Percentiles rank a stretch among this genome's conserved stretches.
Evolutionary conservation across 2,797 vertebrate species (phyloP).

Genomic region (Anguilla megastoma): DNA sequence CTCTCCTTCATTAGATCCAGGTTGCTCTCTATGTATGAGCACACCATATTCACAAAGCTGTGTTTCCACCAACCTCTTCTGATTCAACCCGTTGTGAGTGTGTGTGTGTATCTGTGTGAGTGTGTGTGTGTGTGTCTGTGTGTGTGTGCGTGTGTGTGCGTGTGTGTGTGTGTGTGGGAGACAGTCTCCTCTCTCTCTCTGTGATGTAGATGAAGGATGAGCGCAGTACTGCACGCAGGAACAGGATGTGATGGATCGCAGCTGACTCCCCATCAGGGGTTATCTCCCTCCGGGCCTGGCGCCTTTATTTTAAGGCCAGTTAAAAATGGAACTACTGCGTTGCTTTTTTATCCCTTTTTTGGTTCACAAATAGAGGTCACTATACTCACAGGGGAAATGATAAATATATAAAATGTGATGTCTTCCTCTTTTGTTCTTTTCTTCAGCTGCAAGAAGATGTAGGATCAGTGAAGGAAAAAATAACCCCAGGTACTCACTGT

Average conservation of each 20-base stretch:
- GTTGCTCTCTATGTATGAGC: background rate
- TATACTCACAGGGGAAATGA: conserved; percentile 11
- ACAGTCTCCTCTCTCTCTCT: background rate
- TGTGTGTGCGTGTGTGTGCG: background rate
- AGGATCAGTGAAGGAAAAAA: background rate
- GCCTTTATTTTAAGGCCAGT: conserved; percentile 37
- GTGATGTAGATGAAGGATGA: conserved; percentile 5
- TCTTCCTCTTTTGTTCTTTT: conserved; percentile 5
- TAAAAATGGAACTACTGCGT: conserved; percentile 31
- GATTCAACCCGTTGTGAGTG: background rate
- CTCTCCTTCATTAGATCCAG: background rate
- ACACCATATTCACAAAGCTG: background rate
- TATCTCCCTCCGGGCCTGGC: conserved; percentile 26
- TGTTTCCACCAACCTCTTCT: background rate
- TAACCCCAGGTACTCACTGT: background rate
- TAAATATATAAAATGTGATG: conserved; percentile 9
- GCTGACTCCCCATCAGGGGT: conserved; percentile 40
- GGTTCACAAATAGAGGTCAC: conserved; percentile 19
- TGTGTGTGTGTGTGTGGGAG: background rate
- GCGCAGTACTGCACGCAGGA: conserved; percentile 26
- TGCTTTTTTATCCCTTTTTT: conserved; percentile 31
- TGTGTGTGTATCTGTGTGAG: conserved; percentile 1
- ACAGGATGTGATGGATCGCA: conserved; percentile 62
- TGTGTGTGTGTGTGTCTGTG: conserved; percentile 19
- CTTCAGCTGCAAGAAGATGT: background rate